Evolutionary conservation across 2,888 invertebrate species (phyloP).

Genomic region (Caenorhabditis zanzibari): DNA sequence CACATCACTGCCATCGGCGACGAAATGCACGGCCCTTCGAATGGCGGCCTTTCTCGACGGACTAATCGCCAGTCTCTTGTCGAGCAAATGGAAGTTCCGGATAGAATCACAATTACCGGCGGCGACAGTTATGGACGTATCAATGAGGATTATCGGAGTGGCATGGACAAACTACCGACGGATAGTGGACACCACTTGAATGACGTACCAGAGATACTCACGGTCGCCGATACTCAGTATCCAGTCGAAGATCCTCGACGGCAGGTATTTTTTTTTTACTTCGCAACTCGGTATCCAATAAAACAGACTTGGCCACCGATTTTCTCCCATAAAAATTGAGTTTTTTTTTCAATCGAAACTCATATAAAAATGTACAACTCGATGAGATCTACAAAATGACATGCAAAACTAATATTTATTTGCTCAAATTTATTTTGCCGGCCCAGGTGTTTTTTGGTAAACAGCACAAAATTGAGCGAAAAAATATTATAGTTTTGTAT

Average conservation of each 20-base stretch:
- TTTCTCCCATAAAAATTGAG: too few species aligned
- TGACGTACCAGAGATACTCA: conserved; percentile 59
- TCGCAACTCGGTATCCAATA: too few species aligned
- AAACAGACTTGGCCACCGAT: too few species aligned
- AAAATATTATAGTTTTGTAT: too few species aligned
- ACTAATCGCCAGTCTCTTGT: conserved; percentile 56
- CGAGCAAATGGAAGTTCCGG: conserved; percentile 67
- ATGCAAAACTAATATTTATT: too few species aligned
- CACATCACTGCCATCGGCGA: conserved; percentile 65
- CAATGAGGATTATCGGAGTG: conserved; percentile 50
- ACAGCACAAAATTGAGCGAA: too few species aligned
- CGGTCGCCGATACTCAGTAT: conserved; percentile 61
- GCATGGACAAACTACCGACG: conserved; percentile 35
- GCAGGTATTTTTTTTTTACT: conserved; percentile 20
- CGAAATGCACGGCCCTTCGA: conserved; percentile 44
- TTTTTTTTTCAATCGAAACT: too few species aligned
- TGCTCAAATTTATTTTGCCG: too few species aligned
- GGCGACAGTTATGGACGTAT: conserved; percentile 59
- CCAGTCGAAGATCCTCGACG: conserved; percentile 51
- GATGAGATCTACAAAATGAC: too few species aligned
- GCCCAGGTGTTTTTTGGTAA: too few species aligned
- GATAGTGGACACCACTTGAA: conserved; percentile 46
- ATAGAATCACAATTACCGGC: conserved; percentile 61
- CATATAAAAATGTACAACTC: too few species aligned
- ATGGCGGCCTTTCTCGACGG: conserved; percentile 4